Percentiles rank a stretch among this genome's conserved stretches.
Evolutionary conservation across 2,888 invertebrate species (phyloP).

Genomic region (Rhagophthalmus giganteus): DNA sequence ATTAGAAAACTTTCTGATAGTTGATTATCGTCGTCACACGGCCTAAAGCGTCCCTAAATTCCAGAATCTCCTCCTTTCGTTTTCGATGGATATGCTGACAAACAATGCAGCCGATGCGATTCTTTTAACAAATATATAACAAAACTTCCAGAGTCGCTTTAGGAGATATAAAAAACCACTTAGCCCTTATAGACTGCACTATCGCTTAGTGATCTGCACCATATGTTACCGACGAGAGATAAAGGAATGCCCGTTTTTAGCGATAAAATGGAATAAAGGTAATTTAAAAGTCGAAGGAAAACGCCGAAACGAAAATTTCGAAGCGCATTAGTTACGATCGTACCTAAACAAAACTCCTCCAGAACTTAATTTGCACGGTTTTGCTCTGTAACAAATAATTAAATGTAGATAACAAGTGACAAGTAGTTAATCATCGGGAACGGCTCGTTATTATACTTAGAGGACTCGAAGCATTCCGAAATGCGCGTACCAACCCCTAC

Average conservation of each 20-base stretch:
- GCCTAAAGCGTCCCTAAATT: conserved; percentile 18
- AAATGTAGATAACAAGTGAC: conserved; percentile 29
- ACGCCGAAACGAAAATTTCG: background rate
- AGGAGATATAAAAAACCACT: conserved; percentile 9
- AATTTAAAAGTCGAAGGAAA: no score
- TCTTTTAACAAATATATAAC: conserved; percentile 2
- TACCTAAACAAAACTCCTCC: no score
- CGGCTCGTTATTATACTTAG: conserved; percentile 22
- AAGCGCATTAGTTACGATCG: no score
- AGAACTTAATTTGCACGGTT: conserved; percentile 4
- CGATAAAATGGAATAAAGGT: no score
- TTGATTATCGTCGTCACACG: conserved; percentile 24
- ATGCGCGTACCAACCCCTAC: conserved; percentile 20
- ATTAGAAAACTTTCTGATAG: conserved; percentile 31
- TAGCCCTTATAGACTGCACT: conserved; percentile 2
- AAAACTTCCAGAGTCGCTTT: conserved; percentile 8
- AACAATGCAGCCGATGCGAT: conserved; percentile 12
- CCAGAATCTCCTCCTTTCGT: conserved; percentile 8
- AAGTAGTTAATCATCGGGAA: conserved; percentile 31
- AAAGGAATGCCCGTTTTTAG: no score
- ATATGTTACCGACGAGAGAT: conserved; percentile 5
- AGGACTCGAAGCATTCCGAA: conserved; percentile 17
- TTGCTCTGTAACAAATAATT: conserved; percentile 22
- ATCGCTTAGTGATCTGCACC: conserved; percentile 10
- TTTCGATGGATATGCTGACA: conserved; percentile 17